phyloP scores from a whole-genome alignment of 23 tunicate genomes.

The Styela clava region DNA sequence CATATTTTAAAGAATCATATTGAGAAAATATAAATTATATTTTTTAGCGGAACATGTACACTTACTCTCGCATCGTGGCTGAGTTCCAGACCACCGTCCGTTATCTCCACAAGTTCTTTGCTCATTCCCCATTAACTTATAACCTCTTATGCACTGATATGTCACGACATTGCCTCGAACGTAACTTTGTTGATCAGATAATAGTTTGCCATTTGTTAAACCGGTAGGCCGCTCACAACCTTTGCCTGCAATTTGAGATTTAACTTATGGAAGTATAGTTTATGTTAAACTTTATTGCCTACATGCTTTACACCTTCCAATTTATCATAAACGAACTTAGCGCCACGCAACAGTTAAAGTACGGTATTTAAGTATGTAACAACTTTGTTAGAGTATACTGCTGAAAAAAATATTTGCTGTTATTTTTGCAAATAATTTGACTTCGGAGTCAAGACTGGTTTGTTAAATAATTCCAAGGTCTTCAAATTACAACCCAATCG shows the following conservation, averaged over 20 bases:
- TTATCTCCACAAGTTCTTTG: constrained; percentile 14
- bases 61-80: constrained; percentile 3
- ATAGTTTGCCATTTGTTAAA: not conserved
- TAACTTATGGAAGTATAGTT: no score
- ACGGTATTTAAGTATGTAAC: not conserved
- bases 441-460: no score
- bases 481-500: no score
- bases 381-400: not conserved
- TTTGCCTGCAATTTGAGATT: no score
- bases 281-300: no score
- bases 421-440: not conserved
- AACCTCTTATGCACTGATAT: not conserved
- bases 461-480: no score
- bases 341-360: no score
- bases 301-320: no score
- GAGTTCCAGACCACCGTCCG: constrained; percentile 8
- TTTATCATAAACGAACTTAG: no score
- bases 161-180: constrained; percentile 1
- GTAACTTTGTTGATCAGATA: not conserved
- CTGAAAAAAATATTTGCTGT: not conserved
- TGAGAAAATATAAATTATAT: no score
- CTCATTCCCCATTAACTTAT: constrained; percentile 1
- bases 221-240: not conserved
- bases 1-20: no score
- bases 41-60: no score